Base-by-base conservation (phyloP, 1,140 invertebrate genomes). In the Pemphigus obesinymphae region DNA sequence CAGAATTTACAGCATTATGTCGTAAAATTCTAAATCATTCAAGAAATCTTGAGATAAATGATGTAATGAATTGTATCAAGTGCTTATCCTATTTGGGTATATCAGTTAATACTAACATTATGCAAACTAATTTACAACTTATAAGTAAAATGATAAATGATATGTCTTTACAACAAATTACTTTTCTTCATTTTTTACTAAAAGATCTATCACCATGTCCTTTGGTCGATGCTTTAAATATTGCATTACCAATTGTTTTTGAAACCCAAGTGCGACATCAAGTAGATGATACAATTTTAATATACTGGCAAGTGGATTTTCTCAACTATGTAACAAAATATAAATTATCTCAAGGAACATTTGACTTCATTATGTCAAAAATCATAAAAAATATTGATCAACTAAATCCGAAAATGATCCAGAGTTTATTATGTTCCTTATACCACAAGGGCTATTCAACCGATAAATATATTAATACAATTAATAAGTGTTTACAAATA, bases 171-270 rank as follows among this genome's bases (percentile, higher is more conserved):
- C 83, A 88, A 17, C 89, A 92, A 84, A 90, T 92, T 68, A 89
- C 89, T 73, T 91, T 90, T 85, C 72, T 91, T 23, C 87, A 90
- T 84, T 90, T 89, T 85, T 82, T 92, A 37, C 84, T 93, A 2
- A 86, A 86, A 15, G 85, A 87, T 68, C 85, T 87, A 23, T 45
- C 86, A 63, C 70, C 43, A 10, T 89, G 89, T 53, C 89, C 91
- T 83, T 85, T 93, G 23, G 87, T 89, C 0, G 88, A 91, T 72
- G 90, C 91, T 3, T 83, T 93, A 7, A 87, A 88, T 83, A 85
- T 90, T 11, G 91, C 91, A 7, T 82, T 93, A 26, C 91, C 91
- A 0, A 84, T 91, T 20, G 89, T 90, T 2, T 92, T 92, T 85
- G 89, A 92, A 85, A 87, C 89, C 6, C 88, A 90, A 82, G 70